A percentile compares a stretch with the other conserved stretches of the same genome.
Conservation (phyloP, 2,888 invertebrate genomes). For the Spatulosminthurus flaviceps region DNA sequence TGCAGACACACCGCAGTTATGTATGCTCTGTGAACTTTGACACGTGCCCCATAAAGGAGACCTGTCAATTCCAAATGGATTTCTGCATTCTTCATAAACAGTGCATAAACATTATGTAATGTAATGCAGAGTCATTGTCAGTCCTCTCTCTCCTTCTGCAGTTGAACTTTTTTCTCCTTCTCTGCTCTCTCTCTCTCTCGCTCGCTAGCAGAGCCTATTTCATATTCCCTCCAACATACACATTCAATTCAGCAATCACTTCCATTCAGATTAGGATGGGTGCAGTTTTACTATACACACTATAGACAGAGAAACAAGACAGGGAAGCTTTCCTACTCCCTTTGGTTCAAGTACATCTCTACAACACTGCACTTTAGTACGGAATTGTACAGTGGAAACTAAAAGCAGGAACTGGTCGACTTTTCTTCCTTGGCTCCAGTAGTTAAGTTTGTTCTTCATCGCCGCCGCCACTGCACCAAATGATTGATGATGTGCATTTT, state of each 20-base stretch:
- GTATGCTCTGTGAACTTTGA: conserved; percentile 56
- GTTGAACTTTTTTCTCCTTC: not conserved
- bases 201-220: no score
- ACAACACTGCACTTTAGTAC: no score
- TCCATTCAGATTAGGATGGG: conserved; percentile 19
- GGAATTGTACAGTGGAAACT: not conserved
- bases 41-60: conserved; percentile 57
- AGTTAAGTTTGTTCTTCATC: not conserved
- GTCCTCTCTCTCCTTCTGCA: not conserved
- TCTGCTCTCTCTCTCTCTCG: not conserved
- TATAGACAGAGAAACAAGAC: no score
- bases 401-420: not conserved
- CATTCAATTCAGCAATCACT: conserved; percentile 21
- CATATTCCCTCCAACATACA: not conserved
- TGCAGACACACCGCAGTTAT: conserved; percentile 33
- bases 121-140: conserved; percentile 2
- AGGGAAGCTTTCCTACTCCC: no score
- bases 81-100: conserved; percentile 33
- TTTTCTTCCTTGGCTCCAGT: not conserved
- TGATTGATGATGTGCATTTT: conserved; percentile 51
- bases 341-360: no score
- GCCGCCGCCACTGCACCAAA: conserved; percentile 19
- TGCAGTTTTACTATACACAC: not conserved
- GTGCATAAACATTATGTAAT: conserved; percentile 27
- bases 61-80: conserved; percentile 61